phyloP scores from a whole-genome alignment of 2,888 invertebrate species.

The Andrena hattorfiana region DNA sequence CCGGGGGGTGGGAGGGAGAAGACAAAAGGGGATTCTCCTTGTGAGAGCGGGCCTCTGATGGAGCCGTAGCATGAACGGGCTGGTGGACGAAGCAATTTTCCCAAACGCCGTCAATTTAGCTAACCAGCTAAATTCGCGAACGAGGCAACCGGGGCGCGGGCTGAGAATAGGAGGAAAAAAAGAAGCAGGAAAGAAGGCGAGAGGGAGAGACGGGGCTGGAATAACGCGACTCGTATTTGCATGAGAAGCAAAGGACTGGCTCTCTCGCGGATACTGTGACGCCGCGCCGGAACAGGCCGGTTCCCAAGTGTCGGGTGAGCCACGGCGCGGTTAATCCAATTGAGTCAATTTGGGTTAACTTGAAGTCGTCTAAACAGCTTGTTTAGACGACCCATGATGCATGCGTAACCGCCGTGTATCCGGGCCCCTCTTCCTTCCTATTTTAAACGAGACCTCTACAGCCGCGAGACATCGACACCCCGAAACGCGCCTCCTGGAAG shows the following conservation, averaged over 20 bases:
- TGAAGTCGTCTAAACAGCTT: constrained; percentile 85
- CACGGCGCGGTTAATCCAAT: constrained; percentile 84
- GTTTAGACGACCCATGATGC: constrained; percentile 82
- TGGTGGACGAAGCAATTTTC: constrained; percentile 71
- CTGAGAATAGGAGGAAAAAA: constrained; percentile 61
- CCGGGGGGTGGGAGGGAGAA: neutral
- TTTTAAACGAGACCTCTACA: constrained; percentile 68
- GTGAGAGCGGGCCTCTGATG: constrained; percentile 40
- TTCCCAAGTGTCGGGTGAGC: constrained; percentile 84
- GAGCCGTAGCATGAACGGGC: constrained; percentile 35
- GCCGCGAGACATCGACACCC: constrained; percentile 51
- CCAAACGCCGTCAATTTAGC: constrained; percentile 77
- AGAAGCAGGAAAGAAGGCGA: constrained; percentile 58
- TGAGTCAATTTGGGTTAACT: constrained; percentile 85
- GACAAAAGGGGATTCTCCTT: constrained; percentile 46
- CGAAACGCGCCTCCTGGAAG: neutral
- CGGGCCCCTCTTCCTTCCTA: constrained; percentile 79
- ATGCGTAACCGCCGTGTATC: constrained; percentile 79
- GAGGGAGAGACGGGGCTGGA: constrained; percentile 60
- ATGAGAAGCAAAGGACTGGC: constrained; percentile 82
- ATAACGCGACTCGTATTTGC: constrained; percentile 80
- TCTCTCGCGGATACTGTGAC: constrained; percentile 72
- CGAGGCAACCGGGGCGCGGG: constrained; percentile 67
- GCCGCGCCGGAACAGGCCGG: constrained; percentile 77
- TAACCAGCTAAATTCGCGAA: constrained; percentile 78